Percentiles rank a stretch among this genome's conserved stretches.
phyloP scores from a whole-genome alignment of 1,140 invertebrate genomes.

The Metaphire vulgaris region DNA sequence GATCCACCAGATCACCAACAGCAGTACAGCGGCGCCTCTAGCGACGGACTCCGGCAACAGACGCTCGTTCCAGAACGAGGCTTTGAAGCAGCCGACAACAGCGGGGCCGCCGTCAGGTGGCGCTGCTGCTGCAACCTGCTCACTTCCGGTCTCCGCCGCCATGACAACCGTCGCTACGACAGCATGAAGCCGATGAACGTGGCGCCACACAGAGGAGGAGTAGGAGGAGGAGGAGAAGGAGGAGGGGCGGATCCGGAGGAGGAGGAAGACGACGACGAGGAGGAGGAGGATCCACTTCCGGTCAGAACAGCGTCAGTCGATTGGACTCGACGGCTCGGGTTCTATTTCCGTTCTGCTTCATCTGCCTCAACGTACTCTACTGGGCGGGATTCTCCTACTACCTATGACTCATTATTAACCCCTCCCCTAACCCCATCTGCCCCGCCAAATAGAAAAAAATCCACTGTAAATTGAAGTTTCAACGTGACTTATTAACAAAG shows the following conservation, averaged over 20 bases:
- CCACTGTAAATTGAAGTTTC: too few relatives aligned
- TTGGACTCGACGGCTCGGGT: constrained; percentile 56
- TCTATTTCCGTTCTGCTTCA: constrained; percentile 55
- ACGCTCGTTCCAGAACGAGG: background rate
- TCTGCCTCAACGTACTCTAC: constrained; percentile 55
- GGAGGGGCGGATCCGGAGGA: too few relatives aligned
- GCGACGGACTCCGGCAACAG: background rate
- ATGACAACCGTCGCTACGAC: constrained; percentile 15
- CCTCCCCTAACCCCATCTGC: too few relatives aligned
- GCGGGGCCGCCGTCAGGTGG: background rate
- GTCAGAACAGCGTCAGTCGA: constrained; percentile 48
- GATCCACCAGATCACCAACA: background rate
- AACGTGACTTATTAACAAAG: too few relatives aligned
- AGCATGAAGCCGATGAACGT: constrained; percentile 18
- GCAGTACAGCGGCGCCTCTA: background rate
- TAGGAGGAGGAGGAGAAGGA: background rate
- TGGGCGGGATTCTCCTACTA: constrained; percentile 50
- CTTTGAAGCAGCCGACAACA: background rate
- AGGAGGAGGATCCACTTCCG: constrained; percentile 31
- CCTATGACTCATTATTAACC: too few relatives aligned
- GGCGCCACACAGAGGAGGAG: too few relatives aligned
- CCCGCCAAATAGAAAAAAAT: too few relatives aligned
- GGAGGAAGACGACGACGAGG: background rate
- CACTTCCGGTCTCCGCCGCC: constrained; percentile 7
- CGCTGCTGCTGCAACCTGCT: constrained; percentile 18